These are phyloP conservation scores for Platichthys stellatus DNA, from an alignment of 2,113 vertebrate genomes.

Conservation along the genomic window DNA sequence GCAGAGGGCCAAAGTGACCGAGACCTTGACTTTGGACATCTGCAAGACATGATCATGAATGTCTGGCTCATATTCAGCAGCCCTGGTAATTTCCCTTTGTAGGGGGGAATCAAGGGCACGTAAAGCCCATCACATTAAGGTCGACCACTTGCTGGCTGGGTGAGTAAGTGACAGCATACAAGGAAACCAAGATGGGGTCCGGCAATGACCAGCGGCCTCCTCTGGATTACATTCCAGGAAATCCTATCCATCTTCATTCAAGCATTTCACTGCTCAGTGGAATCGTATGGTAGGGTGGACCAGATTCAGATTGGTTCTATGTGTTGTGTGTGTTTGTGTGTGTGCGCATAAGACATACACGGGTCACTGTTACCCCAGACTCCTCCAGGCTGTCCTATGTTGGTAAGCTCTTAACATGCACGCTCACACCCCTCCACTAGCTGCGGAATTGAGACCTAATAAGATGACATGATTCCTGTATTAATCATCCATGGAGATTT, in stretches of 20 bases:
- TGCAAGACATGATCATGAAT: slow-evolving; percentile 71
- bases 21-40: slow-evolving; percentile 79
- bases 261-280: slow-evolving; percentile 70
- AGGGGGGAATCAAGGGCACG: slow-evolving; percentile 74
- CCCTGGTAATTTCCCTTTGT: slow-evolving; percentile 74
- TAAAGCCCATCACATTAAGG: slow-evolving; percentile 67
- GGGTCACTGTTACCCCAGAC: slow-evolving; percentile 23
- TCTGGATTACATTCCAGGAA: slow-evolving; percentile 72
- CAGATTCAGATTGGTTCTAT: slow-evolving; percentile 68
- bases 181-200: slow-evolving; percentile 67
- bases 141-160: slow-evolving; percentile 41
- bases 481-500: slow-evolving; percentile 73
- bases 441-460: slow-evolving; percentile 55
- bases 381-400: slow-evolving; percentile 19
- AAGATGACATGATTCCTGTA: slow-evolving; percentile 55
- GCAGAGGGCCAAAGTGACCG: slow-evolving; percentile 57
- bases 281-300: slow-evolving; percentile 60
- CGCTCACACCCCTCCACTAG: slow-evolving; percentile 35
- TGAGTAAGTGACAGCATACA: slow-evolving; percentile 68
- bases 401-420: slow-evolving; percentile 51
- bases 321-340: slow-evolving; percentile 48
- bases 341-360: slow-evolving; percentile 41
- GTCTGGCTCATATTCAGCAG: slow-evolving; percentile 64
- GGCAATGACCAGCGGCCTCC: slow-evolving; percentile 70
- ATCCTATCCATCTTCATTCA: slow-evolving; percentile 79